Base-by-base conservation (phyloP, 2,888 invertebrate species). In the Ptychoptera contaminata region DNA sequence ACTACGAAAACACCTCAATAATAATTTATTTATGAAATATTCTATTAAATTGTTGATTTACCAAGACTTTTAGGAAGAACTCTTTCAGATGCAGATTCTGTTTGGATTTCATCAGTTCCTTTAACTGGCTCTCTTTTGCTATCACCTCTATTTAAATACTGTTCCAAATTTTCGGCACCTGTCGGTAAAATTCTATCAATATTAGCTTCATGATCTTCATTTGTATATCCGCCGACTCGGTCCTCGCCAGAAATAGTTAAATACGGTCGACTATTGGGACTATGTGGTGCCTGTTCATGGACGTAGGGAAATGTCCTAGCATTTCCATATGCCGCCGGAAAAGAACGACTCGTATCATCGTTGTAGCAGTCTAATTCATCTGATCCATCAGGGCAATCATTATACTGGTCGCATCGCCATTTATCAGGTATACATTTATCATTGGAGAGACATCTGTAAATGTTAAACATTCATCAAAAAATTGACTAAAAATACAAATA, bases 301-400 rank as follows among this genome's bases (percentile, higher is more conserved):
- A 61, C 60, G 46, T 59, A 63, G 12, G 62, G 58, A 46, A 59
- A 62, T 10, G 60, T 51, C 23, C 61, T 52, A 0, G 62, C 59
- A 51, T 58, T 60, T 6, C 56, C 37, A 29, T 46, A 45, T 11
- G 43, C 46, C 12, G 41, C 52, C 43, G 56, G 56, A 8, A 58
- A 44, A 16, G 57, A 56, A 1, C 55, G 54, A 42, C 59, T 58
- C 8, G 50, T 50, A 2, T 60, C 61, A 16, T 57, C 58, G 1
- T 59, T 60, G 31, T 58, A 57, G 52, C 79, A 80, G 37, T 68
- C 61, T 2, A 61, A 57, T 54, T 80, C 79, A 51, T 79, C 79
- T 29, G 77, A 76, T 1, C 73, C 76, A 48, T 68, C 70, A 5
- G 69, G 61, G 49, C 80, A 80, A 55, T 80, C 79, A 1, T 61